These are phyloP conservation scores for Bothrops jararaca DNA, from an alignment of 2,113 vertebrate species.

Conservation along the genomic window DNA sequence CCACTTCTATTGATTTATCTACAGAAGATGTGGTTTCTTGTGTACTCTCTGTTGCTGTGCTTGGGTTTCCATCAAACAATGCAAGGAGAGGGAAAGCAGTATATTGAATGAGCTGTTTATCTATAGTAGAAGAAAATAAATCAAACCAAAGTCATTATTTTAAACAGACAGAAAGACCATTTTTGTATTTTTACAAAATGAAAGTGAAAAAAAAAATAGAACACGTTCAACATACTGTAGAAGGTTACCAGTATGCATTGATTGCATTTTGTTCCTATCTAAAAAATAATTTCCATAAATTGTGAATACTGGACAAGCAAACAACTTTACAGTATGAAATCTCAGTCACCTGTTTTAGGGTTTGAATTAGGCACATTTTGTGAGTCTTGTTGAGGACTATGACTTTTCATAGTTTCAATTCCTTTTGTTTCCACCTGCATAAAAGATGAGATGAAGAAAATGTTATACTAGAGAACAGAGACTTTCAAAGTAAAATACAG, in stretches of 20 bases:
- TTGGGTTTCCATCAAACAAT: constrained; percentile 83
- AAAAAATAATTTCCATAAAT: background rate
- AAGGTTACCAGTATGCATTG: background rate
- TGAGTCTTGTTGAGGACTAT: constrained; percentile 51
- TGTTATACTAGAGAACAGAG: background rate
- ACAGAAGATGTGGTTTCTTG: constrained; percentile 52
- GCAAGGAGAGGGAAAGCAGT: constrained; percentile 88
- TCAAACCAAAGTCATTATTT: background rate
- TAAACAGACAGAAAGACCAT: background rate
- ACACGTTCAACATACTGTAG: background rate
- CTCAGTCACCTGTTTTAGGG: constrained; percentile 64
- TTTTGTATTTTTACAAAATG: background rate
- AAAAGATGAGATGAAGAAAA: background rate
- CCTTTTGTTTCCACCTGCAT: constrained; percentile 72
- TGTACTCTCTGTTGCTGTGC: constrained; percentile 62
- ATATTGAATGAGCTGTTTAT: constrained; percentile 93
- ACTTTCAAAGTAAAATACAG: background rate
- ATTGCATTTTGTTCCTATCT: background rate
- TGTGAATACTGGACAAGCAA: rapidly evolving
- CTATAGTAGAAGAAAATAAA: constrained; percentile 55
- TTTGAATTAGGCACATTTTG: constrained; percentile 67
- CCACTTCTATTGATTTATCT: constrained; percentile 68
- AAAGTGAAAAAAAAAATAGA: background rate
- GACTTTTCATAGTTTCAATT: constrained; percentile 71
- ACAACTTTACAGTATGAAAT: background rate